Base-by-base conservation (phyloP, 2,113 vertebrate species). In the Anarrhichthys ocellatus region DNA sequence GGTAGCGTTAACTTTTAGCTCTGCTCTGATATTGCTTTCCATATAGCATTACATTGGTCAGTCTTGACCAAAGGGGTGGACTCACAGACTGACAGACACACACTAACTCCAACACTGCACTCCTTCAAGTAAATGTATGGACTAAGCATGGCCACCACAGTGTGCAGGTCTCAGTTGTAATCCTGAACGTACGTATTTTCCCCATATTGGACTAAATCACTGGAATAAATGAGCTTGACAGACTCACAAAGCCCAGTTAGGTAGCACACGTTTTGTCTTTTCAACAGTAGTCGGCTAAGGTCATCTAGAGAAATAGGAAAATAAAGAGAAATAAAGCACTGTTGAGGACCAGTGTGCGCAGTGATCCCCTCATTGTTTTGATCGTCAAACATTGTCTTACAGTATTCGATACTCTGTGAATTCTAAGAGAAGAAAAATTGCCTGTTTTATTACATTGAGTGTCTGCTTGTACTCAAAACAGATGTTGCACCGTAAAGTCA, bases 391-490 rank as follows among this genome's bases (percentile, higher is more conserved):
- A 15, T 56, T 50, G 77, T 54, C 76, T 86, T 42, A 69, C 50
- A 58, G 42, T 84, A 72, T 83, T 80, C 56, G 75, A 63, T 82
- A 67, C 63, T n/a, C n/a, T 0, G 18, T 73, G 79, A 73, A 79
- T 81, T 73, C 58, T 29, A 56, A 58, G 69, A 76, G 1, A 86
- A 84, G 81, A 82, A 70, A 15, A 44, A 3, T 72, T 44, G 61
- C 71, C 71, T 14, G 42, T 85, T 86, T 84, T 87, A 87, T 84
- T 81, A 65, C 69, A 70, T 1, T 2, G 66, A 86, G 71, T 84
- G 84, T 86, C 50, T 34, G 72, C 34, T 48, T 61, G 84, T 56
- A 81, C 82, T 88, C 64, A 65, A 78, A 88, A 76, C 90, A 90
- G 80, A 85, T 82, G 89, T 81, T 88, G 74, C 73, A 24, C 73